Percentiles rank a stretch among this genome's conserved stretches.
Evolutionary conservation across 2,888 invertebrate species (phyloP).

Genomic region (Lasioglossum morio): DNA sequence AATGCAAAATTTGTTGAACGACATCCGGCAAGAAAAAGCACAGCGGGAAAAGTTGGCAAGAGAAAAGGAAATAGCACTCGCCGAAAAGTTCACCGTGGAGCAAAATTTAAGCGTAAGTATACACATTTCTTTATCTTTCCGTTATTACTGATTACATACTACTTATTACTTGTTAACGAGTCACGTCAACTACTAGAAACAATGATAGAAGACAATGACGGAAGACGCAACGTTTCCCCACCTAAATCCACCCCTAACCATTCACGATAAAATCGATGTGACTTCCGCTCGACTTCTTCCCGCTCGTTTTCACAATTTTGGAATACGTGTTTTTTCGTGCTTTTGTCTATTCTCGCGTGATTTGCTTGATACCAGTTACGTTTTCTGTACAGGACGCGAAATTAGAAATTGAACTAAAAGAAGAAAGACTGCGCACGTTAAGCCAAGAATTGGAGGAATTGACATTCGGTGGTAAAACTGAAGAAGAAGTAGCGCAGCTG

Average conservation of each 20-base stretch:
- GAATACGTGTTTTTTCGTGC: no score
- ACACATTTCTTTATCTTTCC: not conserved
- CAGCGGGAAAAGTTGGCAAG: slow-evolving; percentile 92
- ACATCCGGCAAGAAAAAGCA: slow-evolving; percentile 91
- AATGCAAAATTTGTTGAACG: slow-evolving; percentile 92
- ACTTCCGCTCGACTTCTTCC: no score
- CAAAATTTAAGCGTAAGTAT: slow-evolving; percentile 92
- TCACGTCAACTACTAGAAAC: no score
- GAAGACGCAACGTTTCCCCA: no score
- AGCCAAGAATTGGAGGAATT: slow-evolving; percentile 94
- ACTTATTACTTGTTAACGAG: not conserved
- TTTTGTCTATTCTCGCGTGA: not conserved
- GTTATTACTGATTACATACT: no score
- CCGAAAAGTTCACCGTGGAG: slow-evolving; percentile 95
- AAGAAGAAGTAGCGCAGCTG: slow-evolving; percentile 93
- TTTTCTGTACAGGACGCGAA: slow-evolving; percentile 89
- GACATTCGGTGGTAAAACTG: slow-evolving; percentile 91
- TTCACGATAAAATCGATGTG: no score
- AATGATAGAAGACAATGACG: no score
- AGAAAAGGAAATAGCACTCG: slow-evolving; percentile 93
- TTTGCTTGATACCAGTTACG: not conserved
- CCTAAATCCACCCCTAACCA: no score
- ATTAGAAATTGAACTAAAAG: slow-evolving; percentile 94
- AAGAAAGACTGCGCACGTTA: slow-evolving; percentile 92
- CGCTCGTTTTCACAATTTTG: no score